Evolutionary conservation across 2,888 invertebrate genomes (phyloP).

Genomic region (Ectemnius cavifrons): DNA sequence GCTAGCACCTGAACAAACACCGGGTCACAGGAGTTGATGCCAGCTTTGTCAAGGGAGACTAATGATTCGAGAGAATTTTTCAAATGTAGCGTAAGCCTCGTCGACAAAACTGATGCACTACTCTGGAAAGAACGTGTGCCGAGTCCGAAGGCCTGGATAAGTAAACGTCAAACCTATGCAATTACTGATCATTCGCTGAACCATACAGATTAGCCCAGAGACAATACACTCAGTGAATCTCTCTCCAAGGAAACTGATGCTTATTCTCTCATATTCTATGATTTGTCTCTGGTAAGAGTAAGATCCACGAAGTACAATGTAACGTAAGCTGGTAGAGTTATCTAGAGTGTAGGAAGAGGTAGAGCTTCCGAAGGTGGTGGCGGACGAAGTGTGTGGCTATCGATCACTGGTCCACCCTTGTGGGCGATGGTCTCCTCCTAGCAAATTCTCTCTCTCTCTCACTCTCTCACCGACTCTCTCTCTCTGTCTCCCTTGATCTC

Average conservation of each 20-base stretch:
- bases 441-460: slow-evolving; percentile 53
- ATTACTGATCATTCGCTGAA: background rate
- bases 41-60: slow-evolving; percentile 48
- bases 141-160: slow-evolving; percentile 9
- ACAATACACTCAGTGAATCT: too few species aligned
- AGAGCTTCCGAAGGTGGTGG: slow-evolving; percentile 59
- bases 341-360: slow-evolving; percentile 56
- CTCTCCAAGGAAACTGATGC: too few species aligned
- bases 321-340: slow-evolving; percentile 45
- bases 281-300: background rate
- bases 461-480: slow-evolving; percentile 17
- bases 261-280: too few species aligned
- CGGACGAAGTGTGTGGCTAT: slow-evolving; percentile 68
- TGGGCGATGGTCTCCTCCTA: slow-evolving; percentile 66
- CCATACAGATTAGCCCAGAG: too few species aligned
- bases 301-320: too few species aligned
- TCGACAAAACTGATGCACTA: slow-evolving; percentile 16
- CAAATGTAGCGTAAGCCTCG: slow-evolving; percentile 22
- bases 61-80: slow-evolving; percentile 50
- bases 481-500: slow-evolving; percentile 23
- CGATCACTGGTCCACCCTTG: slow-evolving; percentile 70
- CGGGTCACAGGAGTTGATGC: slow-evolving; percentile 16
- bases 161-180: background rate
- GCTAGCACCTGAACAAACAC: slow-evolving; percentile 59
- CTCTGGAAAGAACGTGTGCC: background rate